These are phyloP conservation scores for Danio albolineatus DNA, from an alignment of 2,797 vertebrate species.

Conservation along the genomic window DNA sequence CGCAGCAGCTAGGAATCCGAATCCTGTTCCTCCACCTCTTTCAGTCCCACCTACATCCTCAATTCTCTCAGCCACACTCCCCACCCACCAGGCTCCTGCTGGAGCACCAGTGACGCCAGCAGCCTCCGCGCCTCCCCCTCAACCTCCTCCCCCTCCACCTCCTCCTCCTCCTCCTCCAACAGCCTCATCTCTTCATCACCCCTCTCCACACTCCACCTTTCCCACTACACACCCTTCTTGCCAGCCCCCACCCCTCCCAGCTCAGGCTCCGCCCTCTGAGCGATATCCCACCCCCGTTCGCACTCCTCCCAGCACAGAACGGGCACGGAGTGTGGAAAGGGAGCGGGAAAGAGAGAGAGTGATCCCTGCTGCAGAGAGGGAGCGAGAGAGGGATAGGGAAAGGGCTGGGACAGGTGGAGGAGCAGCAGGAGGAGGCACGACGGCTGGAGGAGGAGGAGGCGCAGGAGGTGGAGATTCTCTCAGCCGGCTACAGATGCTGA, in stretches of 20 bases:
- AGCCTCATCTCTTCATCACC: conserved; percentile 75
- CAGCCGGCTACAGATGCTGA: conserved; percentile 96
- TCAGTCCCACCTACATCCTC: conserved; percentile 78
- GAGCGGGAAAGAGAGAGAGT: conserved; percentile 78
- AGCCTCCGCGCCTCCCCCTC: conserved; percentile 77
- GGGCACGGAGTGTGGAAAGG: conserved; percentile 78
- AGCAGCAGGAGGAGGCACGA: conserved; percentile 79
- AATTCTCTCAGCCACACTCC: conserved; percentile 75
- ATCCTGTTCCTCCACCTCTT: conserved; percentile 83
- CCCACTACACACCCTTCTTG: conserved; percentile 75
- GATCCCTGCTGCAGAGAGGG: conserved; percentile 76
- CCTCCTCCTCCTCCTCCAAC: conserved; percentile 72
- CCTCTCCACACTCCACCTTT: conserved; percentile 78
- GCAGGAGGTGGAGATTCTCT: conserved; percentile 89
- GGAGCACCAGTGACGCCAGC: conserved; percentile 75
- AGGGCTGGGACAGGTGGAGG: conserved; percentile 67
- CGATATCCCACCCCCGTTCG: conserved; percentile 76
- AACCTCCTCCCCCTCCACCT: conserved; percentile 71
- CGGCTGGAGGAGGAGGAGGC: conserved; percentile 80
- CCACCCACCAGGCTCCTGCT: conserved; percentile 75
- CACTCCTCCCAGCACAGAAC: conserved; percentile 77
- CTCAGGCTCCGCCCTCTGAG: conserved; percentile 73
- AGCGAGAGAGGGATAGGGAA: conserved; percentile 82
- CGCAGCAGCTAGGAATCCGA: conserved; percentile 80
- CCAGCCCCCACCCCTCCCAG: conserved; percentile 68